These are phyloP conservation scores for Eunapius fragilis DNA, from an alignment of 37 sponge, comb jelly and placozoan genomes.

Conservation along the genomic window DNA sequence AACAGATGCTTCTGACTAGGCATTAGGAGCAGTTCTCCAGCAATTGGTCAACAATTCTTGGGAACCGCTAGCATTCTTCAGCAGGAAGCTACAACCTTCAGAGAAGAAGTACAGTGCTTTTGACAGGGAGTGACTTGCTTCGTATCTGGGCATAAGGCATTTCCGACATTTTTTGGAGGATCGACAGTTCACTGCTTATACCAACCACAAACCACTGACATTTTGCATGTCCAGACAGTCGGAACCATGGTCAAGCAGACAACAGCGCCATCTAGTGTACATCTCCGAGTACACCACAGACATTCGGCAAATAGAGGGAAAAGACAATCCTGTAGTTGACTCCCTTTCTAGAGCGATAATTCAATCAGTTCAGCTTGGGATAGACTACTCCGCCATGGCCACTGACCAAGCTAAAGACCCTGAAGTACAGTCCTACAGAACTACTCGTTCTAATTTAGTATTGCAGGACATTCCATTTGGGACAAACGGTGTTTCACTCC, in stretches of 20 bases:
- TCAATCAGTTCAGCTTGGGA: not conserved
- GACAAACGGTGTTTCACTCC: constrained; percentile 1
- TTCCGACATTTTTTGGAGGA: constrained; percentile 37
- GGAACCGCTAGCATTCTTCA: constrained; percentile 42
- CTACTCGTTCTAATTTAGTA: constrained; percentile 11
- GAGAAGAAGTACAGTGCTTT: no score
- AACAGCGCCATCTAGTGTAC: constrained; percentile 29
- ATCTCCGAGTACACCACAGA: constrained; percentile 36
- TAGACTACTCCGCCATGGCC: constrained; percentile 36
- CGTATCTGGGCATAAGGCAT: no score
- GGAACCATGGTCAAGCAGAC: constrained; percentile 10
- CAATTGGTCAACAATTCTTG: constrained; percentile 18
- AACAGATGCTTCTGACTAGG: no score
- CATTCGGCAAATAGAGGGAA: constrained; percentile 30
- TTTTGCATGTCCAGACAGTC: constrained; percentile 6
- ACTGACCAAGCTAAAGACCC: constrained; percentile 26
- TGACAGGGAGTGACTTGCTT: no score
- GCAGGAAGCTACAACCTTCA: constrained; percentile 20
- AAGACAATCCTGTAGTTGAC: constrained; percentile 20
- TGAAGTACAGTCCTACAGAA: constrained; percentile 33
- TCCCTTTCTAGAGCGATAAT: constrained; percentile 18
- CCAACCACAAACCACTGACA: constrained; percentile 30
- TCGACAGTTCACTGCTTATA: constrained; percentile 5
- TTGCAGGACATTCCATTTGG: constrained; percentile 22
- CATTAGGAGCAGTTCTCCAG: constrained; percentile 33